A percentile compares a stretch with the other conserved stretches of the same genome.
Evolutionary conservation across 23 tunicate species (phyloP).

Genomic region (Trididemnum miniatum): DNA sequence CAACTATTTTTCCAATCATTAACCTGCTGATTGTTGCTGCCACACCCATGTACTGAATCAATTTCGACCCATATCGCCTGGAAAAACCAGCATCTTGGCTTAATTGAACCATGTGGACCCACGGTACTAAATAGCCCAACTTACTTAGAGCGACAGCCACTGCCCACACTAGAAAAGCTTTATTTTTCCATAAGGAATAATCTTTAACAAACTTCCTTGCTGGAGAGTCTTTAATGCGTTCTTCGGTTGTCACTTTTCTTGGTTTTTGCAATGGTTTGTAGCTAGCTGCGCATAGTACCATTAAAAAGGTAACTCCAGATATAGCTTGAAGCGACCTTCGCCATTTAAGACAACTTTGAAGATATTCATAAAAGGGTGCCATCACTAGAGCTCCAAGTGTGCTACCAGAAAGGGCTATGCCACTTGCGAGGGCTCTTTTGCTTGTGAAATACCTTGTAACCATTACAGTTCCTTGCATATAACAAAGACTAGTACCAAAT

Average conservation of each 20-base stretch:
- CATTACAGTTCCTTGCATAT: constrained; percentile 90
- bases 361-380: constrained; percentile 56
- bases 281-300: constrained; percentile 51
- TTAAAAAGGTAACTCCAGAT: constrained; percentile 21
- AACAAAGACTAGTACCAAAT: constrained; percentile 84
- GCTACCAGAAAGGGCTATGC: constrained; percentile 84
- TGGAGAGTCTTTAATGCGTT: constrained; percentile 52
- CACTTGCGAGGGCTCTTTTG: constrained; percentile 78
- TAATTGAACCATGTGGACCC: constrained; percentile 68
- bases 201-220: constrained; percentile 72
- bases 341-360: constrained; percentile 49
- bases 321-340: constrained; percentile 48
- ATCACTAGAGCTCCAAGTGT: constrained; percentile 68
- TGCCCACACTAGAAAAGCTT: constrained; percentile 87
- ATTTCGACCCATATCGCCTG: constrained; percentile 45
- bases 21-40: constrained; percentile 66
- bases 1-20: constrained; percentile 69
- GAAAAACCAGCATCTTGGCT: neutral
- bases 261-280: constrained; percentile 60
- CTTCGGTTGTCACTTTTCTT: constrained; percentile 9
- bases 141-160: constrained; percentile 73
- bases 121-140: constrained; percentile 88
- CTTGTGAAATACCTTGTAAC: constrained; percentile 84
- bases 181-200: constrained; percentile 88
- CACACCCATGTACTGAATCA: constrained; percentile 75